Evolutionary conservation across 1,140 invertebrate species (phyloP).

Genomic region (Glossosoma conforme): DNA sequence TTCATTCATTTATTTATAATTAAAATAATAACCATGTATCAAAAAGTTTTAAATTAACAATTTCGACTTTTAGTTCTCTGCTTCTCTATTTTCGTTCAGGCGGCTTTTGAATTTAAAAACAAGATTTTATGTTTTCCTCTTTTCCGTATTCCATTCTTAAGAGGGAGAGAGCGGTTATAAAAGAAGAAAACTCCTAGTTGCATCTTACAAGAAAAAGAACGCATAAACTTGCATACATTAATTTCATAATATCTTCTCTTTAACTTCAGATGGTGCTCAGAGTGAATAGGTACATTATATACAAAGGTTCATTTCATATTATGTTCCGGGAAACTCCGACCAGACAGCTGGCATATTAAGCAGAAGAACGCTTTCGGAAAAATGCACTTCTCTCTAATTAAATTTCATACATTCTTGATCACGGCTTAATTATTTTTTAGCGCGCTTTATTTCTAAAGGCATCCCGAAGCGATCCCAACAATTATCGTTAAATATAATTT

Average conservation of each 20-base stretch:
- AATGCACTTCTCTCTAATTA: slow-evolving; percentile 5
- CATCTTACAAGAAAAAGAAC: background rate
- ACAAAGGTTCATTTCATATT: slow-evolving; percentile 12
- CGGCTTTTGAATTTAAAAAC: no score
- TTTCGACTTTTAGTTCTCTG: no score
- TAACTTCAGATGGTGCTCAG: background rate
- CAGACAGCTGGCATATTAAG: slow-evolving; percentile 15
- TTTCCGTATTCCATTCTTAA: no score
- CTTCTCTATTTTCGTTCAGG: no score
- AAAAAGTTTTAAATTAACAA: no score
- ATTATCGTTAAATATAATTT: background rate
- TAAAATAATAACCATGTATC: no score
- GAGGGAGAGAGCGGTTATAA: no score
- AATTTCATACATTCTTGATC: background rate
- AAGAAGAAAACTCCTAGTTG: background rate
- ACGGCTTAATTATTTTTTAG: background rate
- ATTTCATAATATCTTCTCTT: slow-evolving; percentile 17
- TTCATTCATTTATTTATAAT: no score
- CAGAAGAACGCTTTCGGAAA: background rate
- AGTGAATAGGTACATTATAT: slow-evolving; percentile 9
- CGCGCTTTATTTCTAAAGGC: background rate
- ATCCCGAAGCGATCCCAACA: background rate
- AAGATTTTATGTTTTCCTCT: no score
- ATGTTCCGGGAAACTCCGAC: background rate
- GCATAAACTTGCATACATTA: slow-evolving; percentile 8